Percentiles rank a stretch among this genome's conserved stretches.
These are phyloP conservation scores for Chiloscyllium plagiosum DNA, from an alignment of 2,113 vertebrate genomes.

Conservation along the genomic window DNA sequence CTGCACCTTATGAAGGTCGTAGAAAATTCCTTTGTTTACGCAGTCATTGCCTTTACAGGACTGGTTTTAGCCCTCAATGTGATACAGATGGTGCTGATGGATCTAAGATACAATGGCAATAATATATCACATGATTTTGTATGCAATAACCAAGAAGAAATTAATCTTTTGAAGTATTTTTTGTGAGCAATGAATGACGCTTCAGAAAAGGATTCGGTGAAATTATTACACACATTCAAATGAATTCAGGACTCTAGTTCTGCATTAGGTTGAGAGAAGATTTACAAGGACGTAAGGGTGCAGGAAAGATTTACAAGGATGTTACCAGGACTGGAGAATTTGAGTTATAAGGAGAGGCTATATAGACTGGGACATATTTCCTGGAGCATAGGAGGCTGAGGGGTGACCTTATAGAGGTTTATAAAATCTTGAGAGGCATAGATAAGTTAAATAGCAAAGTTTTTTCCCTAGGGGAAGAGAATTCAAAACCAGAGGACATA, in stretches of 20 bases:
- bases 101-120: background rate
- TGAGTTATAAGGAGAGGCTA: too few relatives aligned
- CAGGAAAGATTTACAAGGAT: too few relatives aligned
- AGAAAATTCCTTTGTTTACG: background rate
- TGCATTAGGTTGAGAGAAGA: background rate
- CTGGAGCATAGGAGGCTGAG: too few relatives aligned
- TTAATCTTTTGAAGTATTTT: background rate
- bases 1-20: background rate
- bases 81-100: background rate
- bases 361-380: too few relatives aligned
- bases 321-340: too few relatives aligned
- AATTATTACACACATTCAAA: background rate
- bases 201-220: background rate
- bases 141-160: background rate
- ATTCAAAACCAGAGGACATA: too few relatives aligned
- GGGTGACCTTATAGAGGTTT: too few relatives aligned
- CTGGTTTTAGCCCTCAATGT: background rate
- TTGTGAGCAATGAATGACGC: background rate
- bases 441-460: too few relatives aligned
- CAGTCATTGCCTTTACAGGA: background rate
- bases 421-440: too few relatives aligned
- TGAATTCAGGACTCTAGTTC: background rate
- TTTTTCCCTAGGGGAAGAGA: too few relatives aligned
- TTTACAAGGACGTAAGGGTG: too few relatives aligned
- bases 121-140: background rate